Evolutionary conservation across 2,797 vertebrate genomes (phyloP).

Genomic region (Bucorvus abyssinicus): DNA sequence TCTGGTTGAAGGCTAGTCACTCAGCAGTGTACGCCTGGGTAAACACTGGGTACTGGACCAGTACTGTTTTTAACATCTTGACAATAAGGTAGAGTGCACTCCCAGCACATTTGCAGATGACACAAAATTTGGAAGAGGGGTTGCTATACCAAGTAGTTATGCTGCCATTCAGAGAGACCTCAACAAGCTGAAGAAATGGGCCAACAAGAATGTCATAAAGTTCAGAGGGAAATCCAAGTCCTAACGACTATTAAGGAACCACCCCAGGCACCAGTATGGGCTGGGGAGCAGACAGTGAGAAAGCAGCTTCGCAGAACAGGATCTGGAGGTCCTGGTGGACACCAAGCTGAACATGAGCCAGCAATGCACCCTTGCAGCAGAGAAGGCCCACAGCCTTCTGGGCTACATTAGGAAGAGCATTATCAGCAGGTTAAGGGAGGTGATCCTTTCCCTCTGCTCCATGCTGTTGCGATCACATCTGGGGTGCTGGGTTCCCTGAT

Average conservation of each 20-base stretch:
- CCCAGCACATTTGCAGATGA: fast-evolving
- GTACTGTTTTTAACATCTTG: neutral
- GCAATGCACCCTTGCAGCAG: neutral
- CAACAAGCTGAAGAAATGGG: neutral
- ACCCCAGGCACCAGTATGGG: neutral
- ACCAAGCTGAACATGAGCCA: neutral
- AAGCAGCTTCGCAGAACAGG: neutral
- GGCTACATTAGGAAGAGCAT: neutral
- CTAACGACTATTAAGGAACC: neutral
- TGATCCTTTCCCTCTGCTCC: neutral
- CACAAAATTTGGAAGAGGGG: neutral
- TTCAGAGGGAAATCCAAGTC: neutral
- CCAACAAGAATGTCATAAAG: neutral
- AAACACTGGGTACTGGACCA: neutral
- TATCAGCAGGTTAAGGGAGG: neutral
- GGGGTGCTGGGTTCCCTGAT: neutral
- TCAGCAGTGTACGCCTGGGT: fast-evolving
- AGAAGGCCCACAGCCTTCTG: neutral
- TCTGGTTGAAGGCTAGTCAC: neutral
- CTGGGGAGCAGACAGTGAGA: neutral
- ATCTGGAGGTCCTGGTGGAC: neutral
- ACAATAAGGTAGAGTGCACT: neutral
- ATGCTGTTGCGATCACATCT: neutral
- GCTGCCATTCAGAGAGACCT: neutral
- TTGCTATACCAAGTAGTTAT: neutral